phyloP scores from a whole-genome alignment of 1,140 invertebrate species.

The Lordiphosa mommai region DNA sequence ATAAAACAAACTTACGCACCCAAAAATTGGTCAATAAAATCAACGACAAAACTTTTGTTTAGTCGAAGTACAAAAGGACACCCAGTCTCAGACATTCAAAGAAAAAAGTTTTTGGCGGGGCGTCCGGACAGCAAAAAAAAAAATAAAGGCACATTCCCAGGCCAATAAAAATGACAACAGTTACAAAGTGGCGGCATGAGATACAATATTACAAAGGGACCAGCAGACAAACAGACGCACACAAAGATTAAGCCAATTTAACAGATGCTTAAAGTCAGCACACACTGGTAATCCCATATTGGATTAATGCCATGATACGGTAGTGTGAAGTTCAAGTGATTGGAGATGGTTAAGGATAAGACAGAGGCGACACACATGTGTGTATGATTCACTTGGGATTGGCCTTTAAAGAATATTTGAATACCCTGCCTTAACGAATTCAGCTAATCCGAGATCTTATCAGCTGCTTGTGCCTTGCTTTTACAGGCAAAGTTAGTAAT shows the following conservation, averaged over 20 bases:
- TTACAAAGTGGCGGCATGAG: slow-evolving; percentile 72
- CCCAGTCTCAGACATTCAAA: slow-evolving; percentile 32
- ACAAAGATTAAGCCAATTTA: slow-evolving; percentile 30
- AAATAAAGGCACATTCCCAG: slow-evolving; percentile 73
- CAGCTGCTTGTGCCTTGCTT: too few species aligned
- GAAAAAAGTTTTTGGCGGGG: slow-evolving; percentile 42
- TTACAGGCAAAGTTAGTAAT: too few species aligned
- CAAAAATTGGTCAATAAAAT: slow-evolving; percentile 78
- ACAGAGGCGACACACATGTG: not conserved
- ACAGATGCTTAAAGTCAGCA: slow-evolving; percentile 49
- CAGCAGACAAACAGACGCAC: slow-evolving; percentile 13
- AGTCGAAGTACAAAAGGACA: slow-evolving; percentile 54
- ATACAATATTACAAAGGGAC: slow-evolving; percentile 52
- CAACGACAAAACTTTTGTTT: slow-evolving; percentile 73
- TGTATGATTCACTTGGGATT: not conserved
- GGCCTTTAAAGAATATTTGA: too few species aligned
- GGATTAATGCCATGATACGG: slow-evolving; percentile 47
- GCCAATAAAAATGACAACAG: slow-evolving; percentile 78
- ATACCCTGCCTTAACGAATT: too few species aligned
- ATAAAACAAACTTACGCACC: slow-evolving; percentile 61
- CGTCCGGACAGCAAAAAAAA: slow-evolving; percentile 51
- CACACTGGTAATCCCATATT: slow-evolving; percentile 59
- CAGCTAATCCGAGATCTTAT: too few species aligned
- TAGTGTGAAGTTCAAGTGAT: slow-evolving; percentile 46
- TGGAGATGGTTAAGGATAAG: not conserved